A percentile compares a stretch with the other conserved stretches of the same genome.
phyloP scores from a whole-genome alignment of 2,888 invertebrate genomes.

The Hypercompe scribonia region DNA sequence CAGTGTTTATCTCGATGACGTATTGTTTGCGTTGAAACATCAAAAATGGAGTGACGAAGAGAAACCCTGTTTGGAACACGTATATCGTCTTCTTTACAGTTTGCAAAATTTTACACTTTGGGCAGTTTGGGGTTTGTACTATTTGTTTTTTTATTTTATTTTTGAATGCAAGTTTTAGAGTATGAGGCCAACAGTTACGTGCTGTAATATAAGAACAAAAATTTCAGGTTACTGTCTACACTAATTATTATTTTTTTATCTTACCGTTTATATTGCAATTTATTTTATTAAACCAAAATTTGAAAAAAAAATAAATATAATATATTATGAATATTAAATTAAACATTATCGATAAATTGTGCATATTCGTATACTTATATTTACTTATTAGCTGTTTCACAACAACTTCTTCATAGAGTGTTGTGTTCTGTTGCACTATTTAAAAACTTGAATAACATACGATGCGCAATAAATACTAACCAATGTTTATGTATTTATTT shows the following conservation, averaged over 20 bases:
- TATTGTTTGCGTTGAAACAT: constrained; percentile 69
- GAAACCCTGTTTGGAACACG: constrained; percentile 70
- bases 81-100: constrained; percentile 66
- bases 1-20: constrained; percentile 76
- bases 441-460: background rate
- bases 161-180: background rate
- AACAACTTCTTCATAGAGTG: too few relatives aligned
- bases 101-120: constrained; percentile 85
- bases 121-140: constrained; percentile 86
- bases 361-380: background rate
- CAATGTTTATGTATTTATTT: too few relatives aligned
- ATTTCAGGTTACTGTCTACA: background rate
- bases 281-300: background rate
- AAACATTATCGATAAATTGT: too few relatives aligned
- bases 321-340: too few relatives aligned
- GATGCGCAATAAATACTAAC: background rate
- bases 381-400: background rate
- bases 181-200: background rate
- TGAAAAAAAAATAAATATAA: too few relatives aligned
- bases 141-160: background rate
- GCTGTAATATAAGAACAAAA: background rate
- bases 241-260: background rate
- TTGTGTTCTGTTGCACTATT: background rate
- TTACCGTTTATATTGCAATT: background rate
- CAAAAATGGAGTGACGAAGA: constrained; percentile 75